Percentiles rank a stretch among this genome's conserved stretches.
phyloP scores from a whole-genome alignment of 2,113 vertebrate genomes.

The Pycnonotus jocosus region DNA sequence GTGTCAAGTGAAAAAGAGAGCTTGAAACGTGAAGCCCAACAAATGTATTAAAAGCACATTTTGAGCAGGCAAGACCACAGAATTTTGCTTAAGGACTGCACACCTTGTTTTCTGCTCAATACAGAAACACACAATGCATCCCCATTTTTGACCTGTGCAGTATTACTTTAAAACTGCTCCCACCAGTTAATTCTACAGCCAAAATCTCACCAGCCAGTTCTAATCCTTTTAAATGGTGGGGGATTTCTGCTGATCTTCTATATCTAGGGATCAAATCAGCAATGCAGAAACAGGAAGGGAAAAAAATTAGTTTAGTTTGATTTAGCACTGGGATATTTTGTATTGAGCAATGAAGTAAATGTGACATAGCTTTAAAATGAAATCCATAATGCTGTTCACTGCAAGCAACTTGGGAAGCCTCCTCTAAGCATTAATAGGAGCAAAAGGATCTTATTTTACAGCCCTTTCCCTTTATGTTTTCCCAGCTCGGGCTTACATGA shows the following conservation, averaged over 20 bases:
- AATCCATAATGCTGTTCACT: neutral
- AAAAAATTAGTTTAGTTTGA: neutral
- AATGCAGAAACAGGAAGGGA: neutral
- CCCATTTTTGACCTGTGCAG: neutral
- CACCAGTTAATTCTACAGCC: neutral
- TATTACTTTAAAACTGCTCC: neutral
- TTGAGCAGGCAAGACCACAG: neutral
- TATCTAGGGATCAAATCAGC: slow-evolving; percentile 28
- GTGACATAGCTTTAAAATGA: neutral
- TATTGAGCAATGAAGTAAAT: neutral
- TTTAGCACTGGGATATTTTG: neutral
- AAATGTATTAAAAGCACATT: neutral
- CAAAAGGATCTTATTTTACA: neutral
- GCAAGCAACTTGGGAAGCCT: neutral
- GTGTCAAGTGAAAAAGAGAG: neutral
- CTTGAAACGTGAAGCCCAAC: rapidly evolving
- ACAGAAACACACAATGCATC: neutral
- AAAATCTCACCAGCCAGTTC: neutral
- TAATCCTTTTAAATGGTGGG: slow-evolving; percentile 48
- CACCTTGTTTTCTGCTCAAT: neutral
- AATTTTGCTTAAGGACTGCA: neutral
- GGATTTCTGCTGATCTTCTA: slow-evolving; percentile 46
- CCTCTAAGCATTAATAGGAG: neutral
- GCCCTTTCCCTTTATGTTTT: neutral
- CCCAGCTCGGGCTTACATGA: neutral